phyloP scores from a whole-genome alignment of 2,113 vertebrate genomes.

The Butorides virescens region DNA sequence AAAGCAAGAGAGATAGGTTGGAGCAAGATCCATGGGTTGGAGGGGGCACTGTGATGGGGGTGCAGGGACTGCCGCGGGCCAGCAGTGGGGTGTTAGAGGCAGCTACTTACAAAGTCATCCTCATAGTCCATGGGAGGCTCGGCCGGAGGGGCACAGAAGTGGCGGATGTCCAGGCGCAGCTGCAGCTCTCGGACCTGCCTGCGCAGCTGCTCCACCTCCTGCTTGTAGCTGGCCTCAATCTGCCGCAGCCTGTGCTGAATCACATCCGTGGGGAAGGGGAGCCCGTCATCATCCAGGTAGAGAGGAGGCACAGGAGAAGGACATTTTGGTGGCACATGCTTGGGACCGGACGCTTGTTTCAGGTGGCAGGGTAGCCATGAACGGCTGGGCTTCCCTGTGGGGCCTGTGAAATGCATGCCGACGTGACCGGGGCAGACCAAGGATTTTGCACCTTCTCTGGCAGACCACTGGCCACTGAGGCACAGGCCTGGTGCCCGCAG shows the following conservation, averaged over 20 bases:
- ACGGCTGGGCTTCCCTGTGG: conserved; percentile 66
- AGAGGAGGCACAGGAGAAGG: conserved; percentile 84
- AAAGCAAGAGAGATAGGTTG: not conserved
- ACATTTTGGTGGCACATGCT: conserved; percentile 72
- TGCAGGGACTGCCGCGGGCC: not conserved
- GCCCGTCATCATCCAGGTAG: conserved; percentile 93
- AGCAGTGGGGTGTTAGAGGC: not conserved
- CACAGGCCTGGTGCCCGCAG: conserved; percentile 75
- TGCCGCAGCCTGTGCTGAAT: conserved; percentile 96
- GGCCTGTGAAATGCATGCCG: conserved; percentile 48
- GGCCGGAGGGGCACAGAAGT: conserved; percentile 86
- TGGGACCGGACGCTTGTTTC: conserved; percentile 76
- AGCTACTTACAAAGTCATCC: conserved; percentile 94
- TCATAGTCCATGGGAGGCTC: conserved; percentile 95
- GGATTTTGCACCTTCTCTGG: conserved; percentile 70
- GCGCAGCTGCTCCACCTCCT: conserved; percentile 94
- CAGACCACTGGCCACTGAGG: conserved; percentile 69
- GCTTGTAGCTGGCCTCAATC: conserved; percentile 96
- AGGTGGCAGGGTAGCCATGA: conserved; percentile 63
- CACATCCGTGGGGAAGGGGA: conserved; percentile 92
- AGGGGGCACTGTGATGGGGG: no score
- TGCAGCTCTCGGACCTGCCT: conserved; percentile 94
- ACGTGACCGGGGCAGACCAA: conserved; percentile 51
- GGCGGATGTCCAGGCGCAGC: conserved; percentile 93
- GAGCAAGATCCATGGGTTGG: not conserved